Conservation (phyloP, 2,113 vertebrate species). For the Alligator sinensis region DNA sequence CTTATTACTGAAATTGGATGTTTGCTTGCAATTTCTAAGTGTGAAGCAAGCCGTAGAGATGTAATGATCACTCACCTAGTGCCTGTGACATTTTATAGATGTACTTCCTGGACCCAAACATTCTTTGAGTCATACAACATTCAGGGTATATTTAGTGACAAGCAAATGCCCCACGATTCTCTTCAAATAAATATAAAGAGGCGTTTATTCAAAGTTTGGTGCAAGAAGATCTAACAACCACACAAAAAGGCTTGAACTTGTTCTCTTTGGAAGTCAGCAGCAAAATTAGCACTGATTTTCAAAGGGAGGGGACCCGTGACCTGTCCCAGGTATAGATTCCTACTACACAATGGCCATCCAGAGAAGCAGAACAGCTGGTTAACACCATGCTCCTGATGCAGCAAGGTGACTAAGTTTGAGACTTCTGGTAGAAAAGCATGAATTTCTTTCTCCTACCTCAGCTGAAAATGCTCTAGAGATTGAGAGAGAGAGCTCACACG, state of each 20-base stretch:
- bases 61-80: background rate
- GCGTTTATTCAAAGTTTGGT: constrained; percentile 17
- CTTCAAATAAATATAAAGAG: constrained; percentile 39
- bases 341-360: background rate
- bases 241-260: background rate
- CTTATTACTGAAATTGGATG: constrained; percentile 23
- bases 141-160: constrained; percentile 31
- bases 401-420: background rate
- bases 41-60: constrained; percentile 15
- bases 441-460: background rate
- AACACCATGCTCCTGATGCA: rapidly evolving
- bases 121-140: constrained; percentile 49
- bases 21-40: constrained; percentile 15
- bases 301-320: rapidly evolving
- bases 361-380: no score
- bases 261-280: background rate
- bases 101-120: constrained; percentile 20
- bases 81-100: constrained; percentile 10
- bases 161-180: constrained; percentile 21
- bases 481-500: no score
- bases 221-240: background rate
- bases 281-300: background rate
- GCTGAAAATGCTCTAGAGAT: background rate
- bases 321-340: background rate
- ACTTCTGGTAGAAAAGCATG: background rate